Percentiles rank a stretch among this genome's conserved stretches.
Conservation (phyloP, 2,113 vertebrate genomes). For the Lota lota region DNA sequence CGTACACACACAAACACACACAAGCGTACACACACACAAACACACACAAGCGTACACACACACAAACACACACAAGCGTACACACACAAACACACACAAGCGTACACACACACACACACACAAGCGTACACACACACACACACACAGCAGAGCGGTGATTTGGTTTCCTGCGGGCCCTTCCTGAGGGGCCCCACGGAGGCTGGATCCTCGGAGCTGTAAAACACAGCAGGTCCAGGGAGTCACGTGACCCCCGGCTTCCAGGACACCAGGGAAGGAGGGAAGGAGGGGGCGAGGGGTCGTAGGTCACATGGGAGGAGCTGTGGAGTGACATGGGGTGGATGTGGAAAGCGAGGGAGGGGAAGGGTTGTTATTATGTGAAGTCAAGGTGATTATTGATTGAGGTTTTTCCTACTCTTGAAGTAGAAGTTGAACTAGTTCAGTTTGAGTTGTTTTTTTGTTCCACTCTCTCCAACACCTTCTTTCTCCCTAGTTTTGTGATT, state of each 20-base stretch:
- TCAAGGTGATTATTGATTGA: neutral
- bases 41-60: neutral
- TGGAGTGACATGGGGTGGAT: neutral
- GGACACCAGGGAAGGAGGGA: neutral
- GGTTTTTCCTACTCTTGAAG: too few species aligned
- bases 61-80: neutral
- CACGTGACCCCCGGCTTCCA: neutral
- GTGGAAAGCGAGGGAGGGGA: neutral
- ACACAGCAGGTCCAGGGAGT: neutral
- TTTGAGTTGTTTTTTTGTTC: too few species aligned
- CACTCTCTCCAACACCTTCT: too few species aligned
- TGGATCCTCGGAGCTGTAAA: neutral
- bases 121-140: neutral
- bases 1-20: neutral
- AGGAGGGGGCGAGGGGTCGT: neutral
- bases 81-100: neutral
- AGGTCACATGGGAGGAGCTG: neutral
- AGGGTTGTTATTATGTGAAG: neutral
- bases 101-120: neutral
- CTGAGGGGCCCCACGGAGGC: neutral
- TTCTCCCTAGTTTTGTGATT: too few species aligned
- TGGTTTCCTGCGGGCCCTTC: neutral
- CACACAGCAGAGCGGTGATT: neutral
- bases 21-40: neutral
- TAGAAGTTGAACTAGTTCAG: too few species aligned